Conservation (phyloP, 2,797 vertebrate species). For the Mionectes olivaceus region DNA sequence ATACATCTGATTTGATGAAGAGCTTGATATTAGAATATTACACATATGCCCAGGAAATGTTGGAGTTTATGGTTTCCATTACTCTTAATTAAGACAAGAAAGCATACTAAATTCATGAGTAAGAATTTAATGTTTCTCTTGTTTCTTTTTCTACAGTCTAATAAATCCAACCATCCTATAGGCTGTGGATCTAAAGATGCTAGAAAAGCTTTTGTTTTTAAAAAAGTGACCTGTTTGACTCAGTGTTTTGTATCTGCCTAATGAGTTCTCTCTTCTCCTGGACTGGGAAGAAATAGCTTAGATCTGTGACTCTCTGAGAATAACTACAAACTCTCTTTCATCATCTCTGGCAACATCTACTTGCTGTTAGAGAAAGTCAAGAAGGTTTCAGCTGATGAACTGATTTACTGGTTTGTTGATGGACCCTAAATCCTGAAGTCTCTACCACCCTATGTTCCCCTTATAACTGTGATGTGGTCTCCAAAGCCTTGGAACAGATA, state of each 20-base stretch:
- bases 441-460: background rate
- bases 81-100: background rate
- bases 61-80: background rate
- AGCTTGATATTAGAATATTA: background rate
- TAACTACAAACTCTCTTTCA: background rate
- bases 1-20: background rate
- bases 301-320: background rate
- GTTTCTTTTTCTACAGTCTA: background rate
- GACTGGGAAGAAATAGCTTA: background rate
- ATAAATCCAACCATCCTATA: background rate
- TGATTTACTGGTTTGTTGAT: background rate
- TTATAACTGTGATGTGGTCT: background rate
- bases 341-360: background rate
- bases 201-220: background rate
- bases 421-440: background rate
- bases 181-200: background rate
- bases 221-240: background rate
- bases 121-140: background rate
- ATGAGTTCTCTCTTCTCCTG: background rate
- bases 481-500: background rate
- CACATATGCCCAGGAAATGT: background rate
- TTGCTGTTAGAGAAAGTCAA: background rate
- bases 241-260: background rate
- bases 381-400: background rate
- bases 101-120: background rate